Base-by-base conservation (phyloP, 2,888 invertebrate species). In the Athrips mouffetella region DNA sequence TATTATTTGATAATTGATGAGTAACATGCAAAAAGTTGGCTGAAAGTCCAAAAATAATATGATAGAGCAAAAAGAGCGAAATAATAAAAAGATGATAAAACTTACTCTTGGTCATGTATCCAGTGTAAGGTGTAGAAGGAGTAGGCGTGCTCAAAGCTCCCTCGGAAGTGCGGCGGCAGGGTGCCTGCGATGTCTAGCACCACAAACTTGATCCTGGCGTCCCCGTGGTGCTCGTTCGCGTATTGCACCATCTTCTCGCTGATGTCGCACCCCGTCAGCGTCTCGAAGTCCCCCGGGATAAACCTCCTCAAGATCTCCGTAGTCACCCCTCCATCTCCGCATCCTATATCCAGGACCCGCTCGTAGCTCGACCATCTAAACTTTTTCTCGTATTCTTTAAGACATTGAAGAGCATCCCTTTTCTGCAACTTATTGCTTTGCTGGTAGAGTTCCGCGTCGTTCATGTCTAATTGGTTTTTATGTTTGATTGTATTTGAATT, bases 71-170 rank as follows among this genome's bases (percentile, higher is more conserved):
- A n/a, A n/a, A n/a, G n/a, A n/a, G n/a, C n/a, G n/a, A n/a, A n/a
- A n/a, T n/a, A n/a, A 2, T 16, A 18, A 35, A n/a, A n/a, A 6
- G 0, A n/a, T n/a, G n/a, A n/a, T 11, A 41, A 30, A 45, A 76
- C 89, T 81, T 84, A 93, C 93, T 90, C 89, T 72, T 93, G 92
- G 65, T 94, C 90, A 58, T 90, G 90, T 25, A 95, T 91, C 95
- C 95, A 95, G 64, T 95, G 94, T 2, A 96, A 80, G 53, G 94
- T 92, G 70, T 94, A 94, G 69, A 95, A 94, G 0, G 95, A 95
- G 46, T 94, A 91, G 0, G 91, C 89, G 65, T 94, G 93, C 65
- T 92, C 90, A 63, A 93, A 95, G 21, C 76, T 66, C 45, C 78
- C 86, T 11, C 76, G 63, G 39, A 90, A 62, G 16, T 90, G 76